Evolutionary conservation across 2,888 invertebrate species (phyloP), one percentile per base, ranked within the genome.

Genomic region (Drosophila rubida): DNA sequence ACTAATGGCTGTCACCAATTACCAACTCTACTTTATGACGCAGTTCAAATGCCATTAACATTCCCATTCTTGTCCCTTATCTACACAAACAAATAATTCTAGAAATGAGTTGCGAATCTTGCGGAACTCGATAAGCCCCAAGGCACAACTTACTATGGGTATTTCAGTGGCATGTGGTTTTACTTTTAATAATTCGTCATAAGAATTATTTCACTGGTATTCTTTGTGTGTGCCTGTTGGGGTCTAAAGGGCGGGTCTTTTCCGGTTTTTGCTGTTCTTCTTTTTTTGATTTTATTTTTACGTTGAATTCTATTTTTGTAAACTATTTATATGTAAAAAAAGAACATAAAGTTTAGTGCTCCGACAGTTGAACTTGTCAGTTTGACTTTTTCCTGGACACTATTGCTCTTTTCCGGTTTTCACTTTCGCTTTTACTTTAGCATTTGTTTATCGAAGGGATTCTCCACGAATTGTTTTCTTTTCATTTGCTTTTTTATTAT

Each of bases 1-100:
- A 59, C 59, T 59, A 64, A 64, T 64, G 64, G 64, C 39, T 46
- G 51, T 59, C 41, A 61, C 62, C 42, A 62, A 62, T 62, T 42
- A 55, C 48, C 35, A 37, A 42, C 23, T 57, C 42, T 8, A 49
- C 32, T 50, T 23, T 32, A 41, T 41, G 27, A 1, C 39, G 8
- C n/a, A 42, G 42, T 46, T 45, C 46, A 57, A 57, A 57, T 27
- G 46, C 37, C 45, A 16, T 5, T 13, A n/a, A n/a, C n/a, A 49
- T 35, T 35, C 41, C 22, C 27, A 30, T 30, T 27, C 30, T 19
- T 11, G 14, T 55, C 37, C 4, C 53, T 53, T 42, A 53, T 42
- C 42, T 42, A 13, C 32, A 11, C 22, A 42, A 9, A n/a, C n/a
- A n/a, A n/a, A 30, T 11, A 53, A n/a, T 51, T 41, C 39, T 5